These are phyloP conservation scores for Ochotona princeps DNA, from an alignment of 2,113 vertebrate genomes.

Conservation along the genomic window DNA sequence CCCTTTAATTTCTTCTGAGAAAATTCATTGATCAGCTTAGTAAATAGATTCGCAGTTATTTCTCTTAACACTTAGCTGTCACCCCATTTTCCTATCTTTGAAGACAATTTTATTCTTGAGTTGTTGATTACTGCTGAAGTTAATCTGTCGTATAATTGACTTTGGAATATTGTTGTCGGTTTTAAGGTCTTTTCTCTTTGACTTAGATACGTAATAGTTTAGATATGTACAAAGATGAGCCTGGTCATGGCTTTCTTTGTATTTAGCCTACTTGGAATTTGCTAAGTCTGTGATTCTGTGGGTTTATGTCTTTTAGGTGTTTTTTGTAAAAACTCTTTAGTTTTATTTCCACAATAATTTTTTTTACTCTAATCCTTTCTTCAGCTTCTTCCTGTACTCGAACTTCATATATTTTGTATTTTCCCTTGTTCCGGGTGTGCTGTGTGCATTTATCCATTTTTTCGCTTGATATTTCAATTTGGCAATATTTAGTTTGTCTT, in stretches of 20 bases:
- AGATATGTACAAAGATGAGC: neutral
- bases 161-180: neutral
- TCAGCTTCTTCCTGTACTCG: neutral
- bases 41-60: neutral
- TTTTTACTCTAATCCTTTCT: neutral
- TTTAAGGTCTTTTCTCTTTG: neutral
- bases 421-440: neutral
- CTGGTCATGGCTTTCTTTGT: neutral
- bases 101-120: conserved; percentile 19
- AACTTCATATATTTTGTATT: neutral
- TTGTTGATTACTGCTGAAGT: neutral
- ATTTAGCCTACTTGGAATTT: neutral
- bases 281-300: neutral
- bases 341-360: neutral
- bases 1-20: neutral
- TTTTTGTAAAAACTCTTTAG: neutral
- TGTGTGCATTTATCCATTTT: neutral
- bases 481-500: neutral
- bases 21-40: neutral
- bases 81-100: conserved; percentile 7
- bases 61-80: neutral
- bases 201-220: neutral
- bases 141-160: neutral
- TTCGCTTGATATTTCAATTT: neutral
- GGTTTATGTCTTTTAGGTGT: neutral